A percentile compares a stretch with the other conserved stretches of the same genome.
Evolutionary conservation across 2,113 vertebrate species (phyloP).

Genomic region (Gambusia holbrooki): DNA sequence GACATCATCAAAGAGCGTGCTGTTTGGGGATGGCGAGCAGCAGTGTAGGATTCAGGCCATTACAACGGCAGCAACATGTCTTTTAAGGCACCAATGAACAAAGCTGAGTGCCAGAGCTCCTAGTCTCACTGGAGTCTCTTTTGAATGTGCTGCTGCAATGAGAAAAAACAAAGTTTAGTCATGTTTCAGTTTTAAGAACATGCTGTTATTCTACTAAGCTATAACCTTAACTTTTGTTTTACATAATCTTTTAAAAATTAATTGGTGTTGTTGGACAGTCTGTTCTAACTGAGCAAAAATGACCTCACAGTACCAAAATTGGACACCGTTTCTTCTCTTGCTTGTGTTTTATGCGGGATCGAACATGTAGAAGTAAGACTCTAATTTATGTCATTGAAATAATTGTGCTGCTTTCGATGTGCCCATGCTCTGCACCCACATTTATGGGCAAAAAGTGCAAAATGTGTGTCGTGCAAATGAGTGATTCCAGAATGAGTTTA

Average conservation of each 20-base stretch:
- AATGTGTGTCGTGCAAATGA: no score
- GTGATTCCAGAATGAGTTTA: no score
- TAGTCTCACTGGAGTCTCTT: constrained; percentile 59
- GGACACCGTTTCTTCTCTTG: neutral
- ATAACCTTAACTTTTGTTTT: neutral
- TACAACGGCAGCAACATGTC: constrained; percentile 74
- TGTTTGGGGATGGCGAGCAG: constrained; percentile 65
- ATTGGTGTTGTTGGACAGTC: neutral
- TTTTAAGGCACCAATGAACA: constrained; percentile 74
- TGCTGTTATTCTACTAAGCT: no score
- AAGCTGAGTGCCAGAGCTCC: constrained; percentile 62
- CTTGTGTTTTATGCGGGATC: neutral
- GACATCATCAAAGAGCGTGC: constrained; percentile 79
- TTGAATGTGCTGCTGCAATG: constrained; percentile 50
- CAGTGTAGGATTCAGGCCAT: constrained; percentile 72
- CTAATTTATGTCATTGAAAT: neutral
- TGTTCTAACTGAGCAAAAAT: neutral
- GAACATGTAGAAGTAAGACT: neutral
- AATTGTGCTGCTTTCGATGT: neutral
- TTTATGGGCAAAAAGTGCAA: no score
- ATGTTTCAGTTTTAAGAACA: constrained; percentile 7
- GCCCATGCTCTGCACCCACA: no score
- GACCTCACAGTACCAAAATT: neutral
- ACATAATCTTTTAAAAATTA: neutral
- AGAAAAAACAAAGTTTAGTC: constrained; percentile 36